Evolutionary conservation across 2,113 vertebrate genomes (phyloP), one percentile per base, ranked within the genome.

Genomic region (Pogonocichla stellata): DNA sequence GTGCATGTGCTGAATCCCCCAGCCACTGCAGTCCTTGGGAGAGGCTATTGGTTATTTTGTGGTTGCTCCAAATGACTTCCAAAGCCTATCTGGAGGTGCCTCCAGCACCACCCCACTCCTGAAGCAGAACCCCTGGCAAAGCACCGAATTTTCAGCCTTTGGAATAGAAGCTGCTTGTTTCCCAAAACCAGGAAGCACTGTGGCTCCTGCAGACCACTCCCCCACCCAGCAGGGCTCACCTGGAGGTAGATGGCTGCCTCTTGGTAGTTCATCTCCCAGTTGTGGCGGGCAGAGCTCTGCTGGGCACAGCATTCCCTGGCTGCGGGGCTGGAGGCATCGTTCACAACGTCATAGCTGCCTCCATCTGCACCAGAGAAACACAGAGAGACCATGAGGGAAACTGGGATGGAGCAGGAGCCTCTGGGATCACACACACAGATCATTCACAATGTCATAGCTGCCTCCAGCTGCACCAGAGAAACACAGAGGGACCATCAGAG

Each of bases 191-290:
- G 58, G 48, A 78, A 18, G 5, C 25, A 34, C 5, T 0, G 0
- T 0, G 40, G 38, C 5, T 53, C 22, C 45, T 28, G 38, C 36
- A 70, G 74, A 12, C 5, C 7, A 1, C 3, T 36, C 29, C 75
- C 74, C 53, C 5, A 1, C 0, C 9, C 45, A 31, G 22, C 38
- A 56, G 69, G n/a, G 40, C 97, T 97, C 73, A 99, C 99, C 99
- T 99, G 99, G 97, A 99, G 98, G 98, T 99, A 99, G 98, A 99
- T 99, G 18, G 99, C 99, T 61, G 99, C 99, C 97, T 99, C 99
- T 94, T 99, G 99, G 94, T 99, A 99, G 95, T 99, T 99, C 98
- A 99, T 99, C 82, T 99, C 99, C 99, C 99, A 99, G 97, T 98
- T 98, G 93, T 99, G 98, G 10, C 90, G 96, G 29, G 98, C 84